These are phyloP conservation scores for Orientallactaga bullata DNA, from an alignment of 2,113 vertebrate genomes.

Conservation along the genomic window DNA sequence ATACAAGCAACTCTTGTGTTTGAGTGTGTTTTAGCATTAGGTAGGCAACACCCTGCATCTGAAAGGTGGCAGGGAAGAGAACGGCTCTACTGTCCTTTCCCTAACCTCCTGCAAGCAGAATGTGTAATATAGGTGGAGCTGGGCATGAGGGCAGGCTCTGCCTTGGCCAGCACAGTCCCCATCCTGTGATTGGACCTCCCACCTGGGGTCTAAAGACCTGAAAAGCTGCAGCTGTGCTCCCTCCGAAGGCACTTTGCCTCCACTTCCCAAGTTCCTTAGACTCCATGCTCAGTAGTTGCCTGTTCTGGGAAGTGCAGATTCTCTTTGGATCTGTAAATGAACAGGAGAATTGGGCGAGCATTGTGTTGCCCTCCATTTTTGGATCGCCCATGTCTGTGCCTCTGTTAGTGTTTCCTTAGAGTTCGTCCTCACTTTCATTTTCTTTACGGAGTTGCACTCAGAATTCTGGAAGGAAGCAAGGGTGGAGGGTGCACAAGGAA, in stretches of 20 bases:
- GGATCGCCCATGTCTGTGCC: not conserved
- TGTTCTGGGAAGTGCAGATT: not conserved
- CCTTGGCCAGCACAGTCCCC: not conserved
- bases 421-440: not conserved
- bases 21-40: not conserved
- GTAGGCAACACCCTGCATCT: not conserved
- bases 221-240: rapidly evolving
- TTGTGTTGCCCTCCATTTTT: not conserved
- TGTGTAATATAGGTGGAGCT: rapidly evolving
- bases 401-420: not conserved
- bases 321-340: not conserved
- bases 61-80: not conserved
- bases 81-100: no score
- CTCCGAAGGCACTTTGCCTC: rapidly evolving
- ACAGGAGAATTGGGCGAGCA: not conserved
- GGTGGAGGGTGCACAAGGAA: no score
- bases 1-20: not conserved
- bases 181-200: not conserved
- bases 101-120: not conserved
- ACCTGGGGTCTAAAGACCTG: not conserved
- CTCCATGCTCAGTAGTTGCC: not conserved
- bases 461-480: not conserved
- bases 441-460: not conserved
- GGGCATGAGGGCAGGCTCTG: rapidly evolving
- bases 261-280: rapidly evolving